These are phyloP conservation scores for Ariolimax columbianus DNA, from an alignment of 2,888 invertebrate genomes.

Conservation along the genomic window DNA sequence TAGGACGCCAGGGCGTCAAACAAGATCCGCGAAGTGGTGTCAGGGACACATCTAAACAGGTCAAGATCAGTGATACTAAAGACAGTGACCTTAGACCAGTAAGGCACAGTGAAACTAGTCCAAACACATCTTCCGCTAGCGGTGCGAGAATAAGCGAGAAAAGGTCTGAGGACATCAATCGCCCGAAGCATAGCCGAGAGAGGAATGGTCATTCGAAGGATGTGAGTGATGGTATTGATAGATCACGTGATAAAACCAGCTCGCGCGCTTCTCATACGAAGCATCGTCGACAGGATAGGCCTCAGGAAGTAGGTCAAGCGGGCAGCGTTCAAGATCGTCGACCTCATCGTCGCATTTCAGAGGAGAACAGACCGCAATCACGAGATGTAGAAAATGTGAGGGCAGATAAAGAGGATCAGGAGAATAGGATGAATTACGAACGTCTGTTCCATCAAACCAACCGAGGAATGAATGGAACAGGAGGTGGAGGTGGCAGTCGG, in stretches of 20 bases:
- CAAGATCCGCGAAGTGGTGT: neutral
- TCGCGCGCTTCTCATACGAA: neutral
- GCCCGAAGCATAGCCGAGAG: neutral
- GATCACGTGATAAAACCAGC: neutral
- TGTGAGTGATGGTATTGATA: neutral
- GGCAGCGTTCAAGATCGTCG: neutral
- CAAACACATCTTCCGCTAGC: neutral
- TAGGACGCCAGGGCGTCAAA: neutral
- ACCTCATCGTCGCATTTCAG: neutral
- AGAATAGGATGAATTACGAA: slow-evolving; percentile 36
- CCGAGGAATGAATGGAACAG: slow-evolving; percentile 23
- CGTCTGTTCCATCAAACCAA: slow-evolving; percentile 30
- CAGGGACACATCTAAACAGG: neutral
- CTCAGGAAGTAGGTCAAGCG: neutral
- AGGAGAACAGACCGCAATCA: neutral
- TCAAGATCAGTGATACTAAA: neutral
- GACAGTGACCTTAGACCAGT: neutral
- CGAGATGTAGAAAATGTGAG: neutral
- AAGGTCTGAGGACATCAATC: neutral
- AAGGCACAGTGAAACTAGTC: too few relatives aligned
- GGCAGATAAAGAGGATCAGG: neutral
- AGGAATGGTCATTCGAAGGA: neutral
- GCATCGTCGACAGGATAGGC: neutral
- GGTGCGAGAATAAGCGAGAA: neutral
- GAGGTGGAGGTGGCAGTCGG: slow-evolving; percentile 26